Evolutionary conservation across 2,888 invertebrate genomes (phyloP), one percentile per base, ranked within the genome.

Genomic region (Idaea straminata): DNA sequence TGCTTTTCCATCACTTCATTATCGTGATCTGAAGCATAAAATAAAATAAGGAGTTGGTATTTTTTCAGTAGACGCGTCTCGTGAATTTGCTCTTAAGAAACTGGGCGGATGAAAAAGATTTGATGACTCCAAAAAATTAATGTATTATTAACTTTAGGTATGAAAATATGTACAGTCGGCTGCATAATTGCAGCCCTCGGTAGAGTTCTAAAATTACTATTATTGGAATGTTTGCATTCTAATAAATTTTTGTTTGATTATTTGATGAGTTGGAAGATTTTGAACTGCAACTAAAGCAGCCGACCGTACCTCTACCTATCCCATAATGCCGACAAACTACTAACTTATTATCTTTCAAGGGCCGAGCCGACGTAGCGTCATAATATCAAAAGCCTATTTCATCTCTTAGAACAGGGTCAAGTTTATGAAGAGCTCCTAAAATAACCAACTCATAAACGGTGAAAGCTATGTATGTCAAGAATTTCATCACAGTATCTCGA

Each of bases 391-490:
- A 47, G 47, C 47, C 13, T 13, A 47, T 47, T 47, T 10, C 47
- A 47, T 47, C 47, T 47, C 47, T 47, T 7, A 61, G 62, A 64
- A 38, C 61, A 16, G 59, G 36, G 64, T 47, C 59, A 62, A 38
- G 61, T 35, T 58, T 38, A 35, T 59, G 62, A 59, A 15, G 63
- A 47, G 47, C 64, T 59, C 35, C 64, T 68, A 64, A 68, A 66
- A 70, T 69, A 66, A 66, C 61, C 57, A 64, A 64, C 64, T 62
- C 59, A 69, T 65, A 69, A 69, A 71, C 67, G 69, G 68, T 70
- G 71, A 67, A 69, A 63, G 66, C 66, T 61, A 74, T 70, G 69
- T 72, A 63, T 74, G 74, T 74, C 72, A 74, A 72, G 74, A 70
- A 62, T 69, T 70, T 64, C 65, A 68, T 72, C 70, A 66, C 36